A percentile compares a stretch with the other conserved stretches of the same genome.
Conservation (phyloP, 2,888 invertebrate genomes). For the Schizaphis graminum region DNA sequence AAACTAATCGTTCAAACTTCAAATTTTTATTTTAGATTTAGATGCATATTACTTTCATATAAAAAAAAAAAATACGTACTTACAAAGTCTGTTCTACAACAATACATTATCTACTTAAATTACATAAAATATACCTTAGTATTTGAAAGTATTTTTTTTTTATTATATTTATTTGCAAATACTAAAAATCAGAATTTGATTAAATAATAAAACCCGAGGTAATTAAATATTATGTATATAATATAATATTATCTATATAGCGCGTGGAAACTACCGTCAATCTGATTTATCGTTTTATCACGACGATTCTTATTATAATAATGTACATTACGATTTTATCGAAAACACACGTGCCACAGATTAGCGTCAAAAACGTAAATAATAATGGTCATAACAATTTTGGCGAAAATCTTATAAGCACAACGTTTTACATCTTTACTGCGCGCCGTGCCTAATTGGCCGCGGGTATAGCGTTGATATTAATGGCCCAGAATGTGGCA, state of each 20-base stretch:
- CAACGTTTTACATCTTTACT: background rate
- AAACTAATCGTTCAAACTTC: background rate
- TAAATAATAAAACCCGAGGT: background rate
- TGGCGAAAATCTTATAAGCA: background rate
- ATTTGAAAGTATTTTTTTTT: background rate
- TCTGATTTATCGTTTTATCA: background rate
- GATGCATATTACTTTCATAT: background rate
- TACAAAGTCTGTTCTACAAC: background rate
- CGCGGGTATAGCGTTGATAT: background rate
- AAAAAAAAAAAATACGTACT: background rate
- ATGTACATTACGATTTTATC: background rate
- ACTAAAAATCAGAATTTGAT: background rate
- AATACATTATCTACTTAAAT: background rate
- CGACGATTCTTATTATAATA: background rate
- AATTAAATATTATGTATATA: background rate
- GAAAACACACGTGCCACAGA: background rate
- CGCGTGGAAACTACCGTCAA: background rate
- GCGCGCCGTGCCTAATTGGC: background rate
- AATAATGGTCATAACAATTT: background rate
- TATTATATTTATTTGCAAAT: background rate
- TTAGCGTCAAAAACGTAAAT: background rate
- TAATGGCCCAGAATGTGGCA: background rate
- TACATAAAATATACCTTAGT: background rate
- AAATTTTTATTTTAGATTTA: background rate
- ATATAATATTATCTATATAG: background rate